Percentiles rank a stretch among this genome's conserved stretches.
These are phyloP conservation scores for Ibidorhyncha struthersii DNA, from an alignment of 2,113 vertebrate species.

Conservation along the genomic window DNA sequence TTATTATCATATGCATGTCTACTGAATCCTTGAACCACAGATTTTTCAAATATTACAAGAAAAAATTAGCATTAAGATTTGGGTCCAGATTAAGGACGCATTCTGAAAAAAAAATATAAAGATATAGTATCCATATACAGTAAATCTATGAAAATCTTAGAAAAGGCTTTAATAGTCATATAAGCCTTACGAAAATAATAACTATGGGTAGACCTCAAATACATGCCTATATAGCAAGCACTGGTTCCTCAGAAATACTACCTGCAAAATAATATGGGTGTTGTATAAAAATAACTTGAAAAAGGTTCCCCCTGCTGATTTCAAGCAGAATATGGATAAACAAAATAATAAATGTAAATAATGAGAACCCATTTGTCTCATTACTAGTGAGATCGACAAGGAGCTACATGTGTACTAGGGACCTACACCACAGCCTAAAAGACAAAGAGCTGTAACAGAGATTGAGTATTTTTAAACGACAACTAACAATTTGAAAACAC, in stretches of 20 bases:
- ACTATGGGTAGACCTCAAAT: neutral
- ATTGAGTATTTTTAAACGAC: neutral
- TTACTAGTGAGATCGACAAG: neutral
- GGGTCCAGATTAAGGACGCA: neutral
- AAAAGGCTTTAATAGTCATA: neutral
- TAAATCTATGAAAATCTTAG: neutral
- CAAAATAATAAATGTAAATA: neutral
- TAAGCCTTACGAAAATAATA: neutral
- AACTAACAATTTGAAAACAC: neutral
- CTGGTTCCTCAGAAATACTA: neutral
- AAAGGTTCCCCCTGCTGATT: neutral
- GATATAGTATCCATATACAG: neutral
- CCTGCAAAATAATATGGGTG: neutral
- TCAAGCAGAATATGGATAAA: neutral
- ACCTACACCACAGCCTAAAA: neutral
- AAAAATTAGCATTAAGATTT: neutral
- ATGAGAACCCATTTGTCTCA: neutral
- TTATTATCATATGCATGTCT: neutral
- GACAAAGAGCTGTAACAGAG: neutral
- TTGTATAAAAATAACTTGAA: neutral
- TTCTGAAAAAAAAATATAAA: neutral
- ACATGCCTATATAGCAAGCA: neutral
- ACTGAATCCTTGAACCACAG: neutral
- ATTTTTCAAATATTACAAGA: neutral
- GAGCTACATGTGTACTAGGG: neutral